Evolutionary conservation across 2,888 invertebrate species (phyloP), one percentile per base, ranked within the genome.

Genomic region (Leucania comma): DNA sequence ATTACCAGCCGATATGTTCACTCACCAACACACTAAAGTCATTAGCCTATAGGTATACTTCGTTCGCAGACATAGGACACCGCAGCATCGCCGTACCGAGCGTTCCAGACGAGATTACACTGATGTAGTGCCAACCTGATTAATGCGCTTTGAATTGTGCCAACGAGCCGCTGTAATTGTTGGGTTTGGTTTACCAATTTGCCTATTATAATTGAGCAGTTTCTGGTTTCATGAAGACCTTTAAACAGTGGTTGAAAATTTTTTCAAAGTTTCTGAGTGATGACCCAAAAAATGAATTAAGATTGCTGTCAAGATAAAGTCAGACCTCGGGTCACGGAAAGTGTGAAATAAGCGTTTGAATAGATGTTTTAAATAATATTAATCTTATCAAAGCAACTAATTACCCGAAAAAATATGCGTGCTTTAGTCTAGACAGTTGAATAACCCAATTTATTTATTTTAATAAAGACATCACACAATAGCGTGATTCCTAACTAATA

Each of bases 71-170:
- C 51, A 35, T 54, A 69, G 32, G 46, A 10, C 65, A 58, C 71
- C 50, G 32, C 71, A 77, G 22, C 59, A 50, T 64, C 51, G 26
- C 14, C 51, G 60, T 53, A 71, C 66, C 48, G 50, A 59, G 38
- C 62, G 62, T 70, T 81, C 62, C 59, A 71, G 81, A 53, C 60
- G 63, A 80, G 81, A 78, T 78, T 78, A 78, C 29, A 63, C 78
- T 71, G 81, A 71, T 78, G 66, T 78, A 78, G 78, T 81, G 60
- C 59, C 29, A 60, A 64, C 59, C 59, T 71, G 78, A 78, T 81
- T 81, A 78, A 71, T 81, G 60, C 32, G 46, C 56, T 61, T 50
- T 64, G 72, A 81, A 78, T 81, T 63, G 72, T 78, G 53, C 78
- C 66, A 77, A 60, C 66, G 56, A 54, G 62, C 59, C 22, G 22